Evolutionary conservation across 2,797 vertebrate species (phyloP), one percentile per base, ranked within the genome.

Genomic region (Enteromius trimaculatus): DNA sequence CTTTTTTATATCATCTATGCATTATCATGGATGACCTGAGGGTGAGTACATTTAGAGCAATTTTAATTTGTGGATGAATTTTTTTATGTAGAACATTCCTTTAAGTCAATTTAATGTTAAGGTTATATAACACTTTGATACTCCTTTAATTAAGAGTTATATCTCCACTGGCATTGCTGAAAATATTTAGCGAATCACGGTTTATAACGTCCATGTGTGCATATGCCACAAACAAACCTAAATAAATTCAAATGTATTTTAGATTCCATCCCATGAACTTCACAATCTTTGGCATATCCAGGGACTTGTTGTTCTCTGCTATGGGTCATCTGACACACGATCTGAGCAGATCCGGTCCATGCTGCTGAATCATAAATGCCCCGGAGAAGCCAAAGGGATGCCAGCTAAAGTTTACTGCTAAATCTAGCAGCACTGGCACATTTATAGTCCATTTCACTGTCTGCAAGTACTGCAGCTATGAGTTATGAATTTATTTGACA

Each of bases 361-460:
- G 66, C 66, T 75, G 72, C 72, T 75, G 72, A 75, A 55, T 75
- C 72, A 75, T 53, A 74, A 74, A 55, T 37, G 31, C 51, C 13
- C 72, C 6, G 4, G 49, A 75, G 72, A 75, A 55, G 21, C 3
- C 72, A 75, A 31, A 53, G 29, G 34, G 19, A 74, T 74, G 49
- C 71, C 71, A 53, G 19, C 19, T 75, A 65, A 75, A 49, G 70
- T 82, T 64, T 75, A 23, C 72, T 55, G 11, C 49, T 75, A 34
- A 75, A 75, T 55, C 49, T 23, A 51, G 70, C 70, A 31, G 47
- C 69, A 42, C 42, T 31, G 26, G 26, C 70, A 72, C 31, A 55
- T 75, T 55, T 75, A n/a, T 37, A n/a, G 29, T 37, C 16, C 44
- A 69, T 37, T 44, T 60, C 23, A 55, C 49, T 14, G 19, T n/a